Base-by-base conservation (phyloP, 2,113 vertebrate genomes). In the Nanger granti region DNA sequence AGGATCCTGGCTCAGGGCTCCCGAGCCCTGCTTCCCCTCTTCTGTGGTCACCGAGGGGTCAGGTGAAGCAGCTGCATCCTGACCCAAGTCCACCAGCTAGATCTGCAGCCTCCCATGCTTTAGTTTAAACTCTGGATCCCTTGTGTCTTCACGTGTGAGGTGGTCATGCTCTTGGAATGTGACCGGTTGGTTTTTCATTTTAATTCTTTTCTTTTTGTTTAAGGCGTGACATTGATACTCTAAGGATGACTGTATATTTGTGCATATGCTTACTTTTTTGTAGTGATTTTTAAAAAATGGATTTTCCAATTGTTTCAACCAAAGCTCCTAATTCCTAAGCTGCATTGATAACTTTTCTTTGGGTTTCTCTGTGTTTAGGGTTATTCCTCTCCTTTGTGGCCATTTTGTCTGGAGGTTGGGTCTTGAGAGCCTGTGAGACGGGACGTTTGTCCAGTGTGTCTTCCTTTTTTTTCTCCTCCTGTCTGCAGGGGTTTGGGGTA, bases 71-170 rank as follows among this genome's bases (percentile, higher is more conserved):
- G 55, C 29, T 26, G 34, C 3, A 1, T n/a, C 24, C 60, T 52
- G 26, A 15, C 47, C 7, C 18, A 1, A 2, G 1, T 3, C 2
- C 2, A 0, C 5, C 5, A 12, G 14, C n/a, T 22, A 31, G n/a
- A 34, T 62, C n/a, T 24, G 55, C 22, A 20, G 57, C 66, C 64
- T 59, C 31, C 10, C 7, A 26, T 7, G 17, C 4, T 0, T 37
- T 2, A 34, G 9, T 41, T 76, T 44, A 34, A 49, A 9, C 44
- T 52, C 37, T 2, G 17, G 26, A 24, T 34, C 22, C 8, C 34
- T n/a, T 8, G 3, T 82, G 1, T 55, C 37, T 41, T 34, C 59
- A 10, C 5, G 6, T 1, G 24, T 37, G 1, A 4, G 15, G 34
- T 2, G 7, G 18, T 29, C 7, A 5, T 66, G 13, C 49, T 49